A percentile compares a stretch with the other conserved stretches of the same genome.
phyloP scores from a whole-genome alignment of 1,140 invertebrate genomes.

The Catajapyx aquilonaris region DNA sequence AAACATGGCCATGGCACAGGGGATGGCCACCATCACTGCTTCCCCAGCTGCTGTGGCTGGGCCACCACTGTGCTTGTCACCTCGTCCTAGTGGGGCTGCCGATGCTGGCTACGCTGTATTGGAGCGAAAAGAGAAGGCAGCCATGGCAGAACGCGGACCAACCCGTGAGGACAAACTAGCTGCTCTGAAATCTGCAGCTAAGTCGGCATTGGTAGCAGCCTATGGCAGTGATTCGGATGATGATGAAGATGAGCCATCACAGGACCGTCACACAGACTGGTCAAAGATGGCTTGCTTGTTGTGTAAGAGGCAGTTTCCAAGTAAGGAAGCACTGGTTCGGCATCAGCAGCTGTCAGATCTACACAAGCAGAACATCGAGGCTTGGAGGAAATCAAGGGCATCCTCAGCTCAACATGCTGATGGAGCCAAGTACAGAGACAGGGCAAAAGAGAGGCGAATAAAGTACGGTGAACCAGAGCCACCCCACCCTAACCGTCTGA shows the following conservation, averaged over 20 bases:
- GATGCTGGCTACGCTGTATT: conserved; percentile 80
- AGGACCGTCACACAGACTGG: conserved; percentile 57
- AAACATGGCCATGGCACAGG: conserved; percentile 24
- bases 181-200: not conserved
- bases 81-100: conserved; percentile 39
- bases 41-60: conserved; percentile 24
- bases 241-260: conserved; percentile 34
- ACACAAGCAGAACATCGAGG: conserved; percentile 81
- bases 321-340: conserved; percentile 59
- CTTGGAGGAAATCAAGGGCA: conserved; percentile 33
- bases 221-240: conserved; percentile 48
- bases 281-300: conserved; percentile 78
- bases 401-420: conserved; percentile 23
- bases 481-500: conserved; percentile 44
- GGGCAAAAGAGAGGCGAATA: conserved; percentile 82
- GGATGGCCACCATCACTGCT: conserved; percentile 13
- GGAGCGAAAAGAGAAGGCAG: too few species aligned
- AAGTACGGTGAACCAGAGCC: conserved; percentile 81
- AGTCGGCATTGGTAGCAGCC: conserved; percentile 36
- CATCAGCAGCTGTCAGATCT: conserved; percentile 86
- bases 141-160: too few species aligned
- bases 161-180: too few species aligned
- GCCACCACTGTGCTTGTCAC: conserved; percentile 6
- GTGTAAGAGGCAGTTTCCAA: conserved; percentile 87
- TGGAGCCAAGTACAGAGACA: conserved; percentile 55